Evolutionary conservation across 2,888 invertebrate genomes (phyloP).

Genomic region (Ashinkailepas kermadecensis): DNA sequence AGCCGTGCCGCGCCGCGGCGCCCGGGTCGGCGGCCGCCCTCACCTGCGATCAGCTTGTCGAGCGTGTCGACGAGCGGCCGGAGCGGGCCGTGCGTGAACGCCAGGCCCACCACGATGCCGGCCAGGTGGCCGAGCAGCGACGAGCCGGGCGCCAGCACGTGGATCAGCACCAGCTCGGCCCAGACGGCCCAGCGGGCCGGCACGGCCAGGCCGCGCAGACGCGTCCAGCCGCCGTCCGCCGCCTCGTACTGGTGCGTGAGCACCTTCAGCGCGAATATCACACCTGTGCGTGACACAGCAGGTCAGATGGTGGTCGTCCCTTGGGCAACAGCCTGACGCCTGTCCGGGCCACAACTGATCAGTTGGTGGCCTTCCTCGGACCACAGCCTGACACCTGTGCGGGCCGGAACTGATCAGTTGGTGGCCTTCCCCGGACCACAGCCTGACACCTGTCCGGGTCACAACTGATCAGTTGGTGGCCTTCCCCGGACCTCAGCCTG

Average conservation of each 20-base stretch:
- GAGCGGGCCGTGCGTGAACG: slow-evolving; percentile 50
- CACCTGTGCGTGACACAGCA: slow-evolving; percentile 42
- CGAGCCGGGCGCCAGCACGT: slow-evolving; percentile 53
- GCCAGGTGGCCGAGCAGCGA: slow-evolving; percentile 57
- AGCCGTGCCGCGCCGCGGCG: too few species aligned
- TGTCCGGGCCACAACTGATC: too few species aligned
- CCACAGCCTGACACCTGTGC: too few species aligned
- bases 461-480: too few species aligned
- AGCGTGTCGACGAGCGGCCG: neutral
- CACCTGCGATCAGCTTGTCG: slow-evolving; percentile 10
- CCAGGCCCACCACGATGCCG: slow-evolving; percentile 54
- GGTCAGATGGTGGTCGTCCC: too few species aligned
- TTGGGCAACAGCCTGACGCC: too few species aligned
- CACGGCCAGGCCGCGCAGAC: slow-evolving; percentile 39
- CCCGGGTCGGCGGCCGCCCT: neutral
- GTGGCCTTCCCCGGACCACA: too few species aligned
- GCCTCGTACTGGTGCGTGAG: slow-evolving; percentile 41
- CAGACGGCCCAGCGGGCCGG: slow-evolving; percentile 51
- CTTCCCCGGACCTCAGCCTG: too few species aligned
- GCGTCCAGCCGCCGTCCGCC: slow-evolving; percentile 26
- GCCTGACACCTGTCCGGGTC: too few species aligned
- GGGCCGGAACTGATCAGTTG: too few species aligned
- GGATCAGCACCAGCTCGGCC: slow-evolving; percentile 54
- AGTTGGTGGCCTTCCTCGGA: too few species aligned
- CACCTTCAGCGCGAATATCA: slow-evolving; percentile 57